Conservation (phyloP, 1,140 invertebrate species). For the Physella acuta region DNA sequence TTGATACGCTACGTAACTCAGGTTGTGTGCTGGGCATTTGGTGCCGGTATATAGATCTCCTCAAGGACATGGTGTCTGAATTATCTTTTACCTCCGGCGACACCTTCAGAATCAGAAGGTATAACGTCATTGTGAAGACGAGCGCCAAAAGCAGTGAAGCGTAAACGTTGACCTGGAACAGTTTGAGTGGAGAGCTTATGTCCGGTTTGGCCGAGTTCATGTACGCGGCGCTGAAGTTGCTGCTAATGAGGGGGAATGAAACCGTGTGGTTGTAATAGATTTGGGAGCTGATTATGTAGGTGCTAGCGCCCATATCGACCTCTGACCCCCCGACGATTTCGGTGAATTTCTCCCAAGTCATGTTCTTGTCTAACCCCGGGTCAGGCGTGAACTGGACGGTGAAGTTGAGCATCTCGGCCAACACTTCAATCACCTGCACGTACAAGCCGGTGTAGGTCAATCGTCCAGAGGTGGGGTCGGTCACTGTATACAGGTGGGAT, state of each 20-base stretch:
- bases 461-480: background rate
- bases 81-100: background rate
- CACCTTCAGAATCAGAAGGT: background rate
- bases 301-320: background rate
- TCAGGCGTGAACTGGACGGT: background rate
- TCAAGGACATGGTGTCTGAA: background rate
- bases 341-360: background rate
- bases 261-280: background rate
- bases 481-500: background rate
- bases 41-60: too few relatives aligned
- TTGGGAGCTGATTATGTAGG: background rate
- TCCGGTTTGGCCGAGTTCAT: background rate
- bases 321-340: background rate
- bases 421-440: background rate
- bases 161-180: background rate
- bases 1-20: background rate
- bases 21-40: too few relatives aligned
- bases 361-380: background rate
- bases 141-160: background rate
- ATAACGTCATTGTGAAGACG: background rate
- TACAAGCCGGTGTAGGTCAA: background rate
- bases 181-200: background rate
- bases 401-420: background rate
- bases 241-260: background rate
- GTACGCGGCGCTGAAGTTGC: background rate